Evolutionary conservation across 2,888 invertebrate genomes (phyloP).

Genomic region (Gymnocheta viridis): DNA sequence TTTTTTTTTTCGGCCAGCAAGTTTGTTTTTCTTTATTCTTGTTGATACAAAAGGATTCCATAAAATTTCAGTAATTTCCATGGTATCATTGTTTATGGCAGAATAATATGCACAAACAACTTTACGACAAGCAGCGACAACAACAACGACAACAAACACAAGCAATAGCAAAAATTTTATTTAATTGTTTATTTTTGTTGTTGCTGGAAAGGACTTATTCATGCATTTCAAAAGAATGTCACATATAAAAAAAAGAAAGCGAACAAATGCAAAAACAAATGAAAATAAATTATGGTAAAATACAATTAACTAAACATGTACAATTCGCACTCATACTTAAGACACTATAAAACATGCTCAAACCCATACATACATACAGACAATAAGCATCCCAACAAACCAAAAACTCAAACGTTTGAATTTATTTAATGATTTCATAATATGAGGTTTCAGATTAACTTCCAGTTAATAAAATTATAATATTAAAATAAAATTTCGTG

Average conservation of each 20-base stretch:
- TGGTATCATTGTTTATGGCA: conserved; percentile 55
- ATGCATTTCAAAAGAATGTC: conserved; percentile 13
- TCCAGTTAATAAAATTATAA: no score
- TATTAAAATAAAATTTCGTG: no score
- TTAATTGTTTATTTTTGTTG: conserved; percentile 46
- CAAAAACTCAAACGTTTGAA: background rate
- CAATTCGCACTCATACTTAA: conserved; percentile 19
- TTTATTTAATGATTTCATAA: no score
- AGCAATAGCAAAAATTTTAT: conserved; percentile 48
- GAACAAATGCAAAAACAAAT: conserved; percentile 24
- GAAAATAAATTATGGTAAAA: conserved; percentile 65
- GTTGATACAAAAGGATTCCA: conserved; percentile 40
- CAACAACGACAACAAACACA: background rate
- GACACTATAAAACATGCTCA: background rate
- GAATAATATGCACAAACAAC: conserved; percentile 26
- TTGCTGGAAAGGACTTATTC: conserved; percentile 26
- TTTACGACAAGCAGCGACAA: conserved; percentile 1
- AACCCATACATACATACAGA: no score
- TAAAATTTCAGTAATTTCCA: conserved; percentile 42
- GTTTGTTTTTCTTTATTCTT: background rate
- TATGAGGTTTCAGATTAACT: no score
- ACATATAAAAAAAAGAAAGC: background rate
- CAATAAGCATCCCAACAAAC: background rate
- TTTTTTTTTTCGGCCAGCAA: background rate
- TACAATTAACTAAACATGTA: conserved; percentile 61